Evolutionary conservation across 2,113 vertebrate species (phyloP).

Genomic region (Sorex fumeus): DNA sequence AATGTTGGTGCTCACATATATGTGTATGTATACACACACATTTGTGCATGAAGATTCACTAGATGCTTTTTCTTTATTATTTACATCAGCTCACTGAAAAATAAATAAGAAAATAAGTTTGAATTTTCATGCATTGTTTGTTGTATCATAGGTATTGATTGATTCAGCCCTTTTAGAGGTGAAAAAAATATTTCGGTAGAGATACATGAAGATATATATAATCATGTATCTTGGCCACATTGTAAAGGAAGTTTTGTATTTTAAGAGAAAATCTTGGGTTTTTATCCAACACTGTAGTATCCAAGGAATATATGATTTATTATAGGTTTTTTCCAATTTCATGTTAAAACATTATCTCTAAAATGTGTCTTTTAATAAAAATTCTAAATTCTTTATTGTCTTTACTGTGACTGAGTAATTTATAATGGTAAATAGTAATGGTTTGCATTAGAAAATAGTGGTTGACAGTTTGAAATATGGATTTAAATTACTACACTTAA

Average conservation of each 20-base stretch:
- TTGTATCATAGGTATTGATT: conserved; percentile 19
- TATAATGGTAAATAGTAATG: conserved; percentile 81
- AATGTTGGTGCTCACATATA: background rate
- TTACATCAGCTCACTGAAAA: conserved; percentile 60
- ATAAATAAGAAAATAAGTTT: conserved; percentile 19
- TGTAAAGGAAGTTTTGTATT: conserved; percentile 55
- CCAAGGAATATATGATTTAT: conserved; percentile 57
- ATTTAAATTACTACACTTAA: conserved; percentile 84
- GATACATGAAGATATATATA: conserved; percentile 1
- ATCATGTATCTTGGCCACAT: background rate
- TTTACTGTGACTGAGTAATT: conserved; percentile 62
- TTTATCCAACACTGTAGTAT: background rate
- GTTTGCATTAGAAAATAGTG: conserved; percentile 77
- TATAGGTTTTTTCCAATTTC: conserved; percentile 45
- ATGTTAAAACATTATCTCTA: conserved; percentile 55
- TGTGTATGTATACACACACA: background rate
- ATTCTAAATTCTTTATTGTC: conserved; percentile 25
- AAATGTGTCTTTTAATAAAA: conserved; percentile 31
- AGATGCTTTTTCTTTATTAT: conserved; percentile 51
- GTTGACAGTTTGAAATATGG: conserved; percentile 81
- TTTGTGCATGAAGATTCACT: conserved; percentile 10
- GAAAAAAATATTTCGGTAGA: background rate
- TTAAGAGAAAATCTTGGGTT: conserved; percentile 40
- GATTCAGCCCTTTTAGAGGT: conserved; percentile 48
- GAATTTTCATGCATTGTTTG: conserved; percentile 14